Conservation (phyloP, 2,797 vertebrate genomes). For the Poecilia gillii region DNA sequence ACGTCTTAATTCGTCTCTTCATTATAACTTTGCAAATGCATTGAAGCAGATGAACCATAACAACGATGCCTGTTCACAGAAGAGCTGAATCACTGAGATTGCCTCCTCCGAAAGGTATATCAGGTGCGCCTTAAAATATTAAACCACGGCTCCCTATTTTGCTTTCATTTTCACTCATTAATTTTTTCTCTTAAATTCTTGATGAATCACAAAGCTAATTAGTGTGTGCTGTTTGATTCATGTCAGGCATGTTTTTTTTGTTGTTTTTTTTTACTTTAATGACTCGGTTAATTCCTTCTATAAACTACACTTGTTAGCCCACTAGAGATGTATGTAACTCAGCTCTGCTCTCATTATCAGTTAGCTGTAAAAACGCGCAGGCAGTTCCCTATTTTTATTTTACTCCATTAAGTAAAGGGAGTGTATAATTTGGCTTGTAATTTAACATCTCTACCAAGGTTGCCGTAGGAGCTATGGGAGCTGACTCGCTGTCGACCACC, state of each 20-base stretch:
- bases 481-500: slow-evolving; percentile 12
- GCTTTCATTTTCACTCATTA: slow-evolving; percentile 68
- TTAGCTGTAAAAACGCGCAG: slow-evolving; percentile 62
- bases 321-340: slow-evolving; percentile 33
- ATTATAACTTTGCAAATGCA: slow-evolving; percentile 26
- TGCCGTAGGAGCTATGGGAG: slow-evolving; percentile 41
- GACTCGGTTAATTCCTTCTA: slow-evolving; percentile 53
- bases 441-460: slow-evolving; percentile 62
- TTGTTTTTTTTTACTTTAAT: slow-evolving; percentile 44
- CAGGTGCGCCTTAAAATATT: slow-evolving; percentile 73
- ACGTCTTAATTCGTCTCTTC: slow-evolving; percentile 7
- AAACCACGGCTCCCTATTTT: slow-evolving; percentile 62
- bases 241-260: slow-evolving; percentile 31
- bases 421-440: slow-evolving; percentile 64
- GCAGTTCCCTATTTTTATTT: slow-evolving; percentile 72
- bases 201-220: slow-evolving; percentile 48
- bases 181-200: slow-evolving; percentile 23
- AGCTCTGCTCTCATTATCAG: slow-evolving; percentile 63
- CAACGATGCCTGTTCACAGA: slow-evolving; percentile 54
- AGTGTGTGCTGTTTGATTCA: slow-evolving; percentile 33
- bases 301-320: slow-evolving; percentile 34
- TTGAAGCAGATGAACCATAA: slow-evolving; percentile 36
- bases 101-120: slow-evolving; percentile 61
- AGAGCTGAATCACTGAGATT: slow-evolving; percentile 35
- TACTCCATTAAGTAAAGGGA: slow-evolving; percentile 73